Percentiles rank a stretch among this genome's conserved stretches.
These are phyloP conservation scores for Tribolium freemani DNA, from an alignment of 2,888 invertebrate species.

Conservation along the genomic window DNA sequence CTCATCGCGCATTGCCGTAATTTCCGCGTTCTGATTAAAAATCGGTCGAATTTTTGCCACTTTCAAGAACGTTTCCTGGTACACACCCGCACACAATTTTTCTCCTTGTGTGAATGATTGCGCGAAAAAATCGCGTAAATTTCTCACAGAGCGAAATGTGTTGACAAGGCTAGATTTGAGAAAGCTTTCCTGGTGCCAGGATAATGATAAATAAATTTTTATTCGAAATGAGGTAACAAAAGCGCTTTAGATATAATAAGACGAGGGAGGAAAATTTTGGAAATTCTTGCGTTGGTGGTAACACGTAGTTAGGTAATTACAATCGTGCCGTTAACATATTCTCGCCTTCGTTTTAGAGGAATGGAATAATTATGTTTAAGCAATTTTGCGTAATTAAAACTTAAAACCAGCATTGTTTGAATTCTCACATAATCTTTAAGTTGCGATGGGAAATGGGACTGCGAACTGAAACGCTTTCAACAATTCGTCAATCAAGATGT, in stretches of 20 bases:
- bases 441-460: neutral
- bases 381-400: constrained; percentile 45
- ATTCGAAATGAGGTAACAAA: neutral
- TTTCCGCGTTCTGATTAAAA: constrained; percentile 27
- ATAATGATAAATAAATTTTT: constrained; percentile 2
- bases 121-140: neutral
- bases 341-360: constrained; percentile 39
- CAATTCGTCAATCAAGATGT: neutral
- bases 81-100: constrained; percentile 37
- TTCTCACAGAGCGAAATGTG: constrained; percentile 22
- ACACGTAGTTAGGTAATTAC: constrained; percentile 38
- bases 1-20: constrained; percentile 12
- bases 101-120: constrained; percentile 20
- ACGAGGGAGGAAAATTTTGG: neutral
- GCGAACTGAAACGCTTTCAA: neutral
- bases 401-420: constrained; percentile 44
- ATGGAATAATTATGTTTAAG: neutral
- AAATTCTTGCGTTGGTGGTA: constrained; percentile 15
- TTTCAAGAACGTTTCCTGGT: constrained; percentile 39
- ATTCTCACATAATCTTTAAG: constrained; percentile 8
- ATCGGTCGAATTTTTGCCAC: constrained; percentile 13
- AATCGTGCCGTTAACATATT: constrained; percentile 47
- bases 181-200: neutral
- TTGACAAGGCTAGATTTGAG: constrained; percentile 29
- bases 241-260: neutral